Base-by-base conservation (phyloP, 2,113 vertebrate genomes). In the Corythornis vintsioides region DNA sequence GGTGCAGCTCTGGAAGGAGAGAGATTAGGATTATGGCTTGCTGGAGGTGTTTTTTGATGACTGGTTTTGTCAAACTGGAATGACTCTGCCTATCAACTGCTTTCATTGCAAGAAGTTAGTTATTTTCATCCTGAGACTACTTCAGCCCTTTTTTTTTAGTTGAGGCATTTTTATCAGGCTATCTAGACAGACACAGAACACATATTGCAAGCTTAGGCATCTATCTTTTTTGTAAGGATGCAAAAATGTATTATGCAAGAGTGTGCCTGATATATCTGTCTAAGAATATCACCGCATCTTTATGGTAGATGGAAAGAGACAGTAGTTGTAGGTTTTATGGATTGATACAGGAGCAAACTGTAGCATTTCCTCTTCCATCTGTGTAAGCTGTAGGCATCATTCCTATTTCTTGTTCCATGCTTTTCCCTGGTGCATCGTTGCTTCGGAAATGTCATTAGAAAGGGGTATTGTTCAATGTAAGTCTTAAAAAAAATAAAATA, bases 361-460 rank as follows among this genome's bases (percentile, higher is more conserved):
- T 76, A 95, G 77, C 90, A 88, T 29, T 64, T 80, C 40, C 63
- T 92, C 47, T 74, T 91, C 71, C 66, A 65, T 73, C 35, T 61
- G 64, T 86, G 95, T 69, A 52, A 60, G 43, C 65, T 84, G 64
- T 7, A 79, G 88, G 83, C 82, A 73, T 92, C 79, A 74, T 69
- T 82, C 78, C 76, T 82, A 2, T 56, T 67, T 53, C 85, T 85
- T 3, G 0, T 64, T 95, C 79, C 8, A 2, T 40, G 64, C n/a
- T 79, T 83, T 66, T 91, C 90, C 85, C 92, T 61, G 63, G 84
- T 90, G 92, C 86, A 91, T 50, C 89, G 50, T 91, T 92, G 82
- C 90, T 74, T 50, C 59, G 53, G 74, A 94, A 95, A 94, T 93
- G 90, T 86, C 87, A 90, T 96, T 91, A 94, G 48, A 47, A 55